Evolutionary conservation across 2,888 invertebrate genomes (phyloP), one percentile per base, ranked within the genome.

Genomic region (Phortica okadai): DNA sequence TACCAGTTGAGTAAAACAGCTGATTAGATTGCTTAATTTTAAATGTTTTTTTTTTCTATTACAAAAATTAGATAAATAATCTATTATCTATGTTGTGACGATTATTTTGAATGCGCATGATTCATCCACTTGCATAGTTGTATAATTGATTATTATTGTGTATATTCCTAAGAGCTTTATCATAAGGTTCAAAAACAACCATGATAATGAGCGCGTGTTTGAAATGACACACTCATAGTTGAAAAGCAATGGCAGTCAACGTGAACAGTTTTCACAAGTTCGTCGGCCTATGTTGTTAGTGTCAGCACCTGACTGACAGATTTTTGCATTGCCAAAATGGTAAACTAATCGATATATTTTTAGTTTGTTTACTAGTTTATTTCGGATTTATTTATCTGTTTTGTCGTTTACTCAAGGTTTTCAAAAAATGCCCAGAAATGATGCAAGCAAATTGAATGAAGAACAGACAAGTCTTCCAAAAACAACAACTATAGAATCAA

Each of bases 401-500:
- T 56, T 54, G 10, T 7, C 16, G 8, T 50, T 50, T 25, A 3
- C 69, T 67, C 5, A 16, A 75, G 74, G 74, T 69, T 58, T 69
- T 59, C 74, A 75, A 91, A 91, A 91, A 89, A 91, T 91, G 91
- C 90, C 85, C 87, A 90, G 89, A 90, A 87, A 90, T 90, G 90
- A 86, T 83, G 88, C 84, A 88, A 84, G 83, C 83, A 87, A 86
- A 87, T 82, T 85, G 81, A 88, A 87, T 84, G 89, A 90, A 88
- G 90, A 90, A 87, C 87, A 86, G 85, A 84, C 82, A 83, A 82
- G 88, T 87, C 91, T 90, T 90, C 91, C 90, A 83, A 70, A 74
- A 67, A 74, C 64, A 79, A 59, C 77, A 50, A 77, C 6, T 76
- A 79, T 74, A 77, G 2, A 77, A 79, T 73, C 76, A 75, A 74